phyloP scores from a whole-genome alignment of 2,888 invertebrate species.

The Epirrhoe tristata region DNA sequence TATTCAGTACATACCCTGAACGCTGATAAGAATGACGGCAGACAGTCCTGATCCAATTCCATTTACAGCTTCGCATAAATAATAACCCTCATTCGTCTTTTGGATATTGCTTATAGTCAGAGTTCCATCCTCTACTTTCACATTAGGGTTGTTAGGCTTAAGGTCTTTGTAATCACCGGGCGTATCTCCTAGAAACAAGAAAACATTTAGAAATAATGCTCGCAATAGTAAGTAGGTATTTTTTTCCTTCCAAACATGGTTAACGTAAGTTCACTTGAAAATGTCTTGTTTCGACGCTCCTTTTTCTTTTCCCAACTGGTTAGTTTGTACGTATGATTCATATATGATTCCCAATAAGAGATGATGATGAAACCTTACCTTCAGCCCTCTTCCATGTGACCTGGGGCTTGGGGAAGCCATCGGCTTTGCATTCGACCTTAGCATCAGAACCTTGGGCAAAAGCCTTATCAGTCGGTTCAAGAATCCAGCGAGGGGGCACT shows the following conservation, averaged over 20 bases:
- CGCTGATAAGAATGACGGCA: slow-evolving; percentile 96
- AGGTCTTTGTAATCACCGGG: slow-evolving; percentile 97
- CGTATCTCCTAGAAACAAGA: slow-evolving; percentile 88
- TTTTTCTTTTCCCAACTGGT: not conserved
- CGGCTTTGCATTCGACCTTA: slow-evolving; percentile 97
- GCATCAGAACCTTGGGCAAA: slow-evolving; percentile 98
- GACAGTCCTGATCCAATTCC: slow-evolving; percentile 98
- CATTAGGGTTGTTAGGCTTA: slow-evolving; percentile 95
- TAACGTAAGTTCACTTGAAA: too few species aligned
- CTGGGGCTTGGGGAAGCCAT: slow-evolving; percentile 97
- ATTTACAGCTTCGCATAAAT: slow-evolving; percentile 98
- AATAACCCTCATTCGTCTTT: slow-evolving; percentile 97
- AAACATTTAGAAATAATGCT: slow-evolving; percentile 1
- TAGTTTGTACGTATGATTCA: not conserved
- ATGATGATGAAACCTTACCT: slow-evolving; percentile 83
- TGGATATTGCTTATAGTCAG: slow-evolving; percentile 95
- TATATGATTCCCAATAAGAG: not conserved
- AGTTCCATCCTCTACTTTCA: slow-evolving; percentile 97
- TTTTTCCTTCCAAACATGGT: too few species aligned
- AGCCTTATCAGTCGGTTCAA: slow-evolving; percentile 97
- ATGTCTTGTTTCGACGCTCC: not conserved
- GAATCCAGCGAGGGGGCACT: slow-evolving; percentile 98
- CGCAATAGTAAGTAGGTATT: not conserved
- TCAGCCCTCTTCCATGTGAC: slow-evolving; percentile 98
- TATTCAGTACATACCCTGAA: slow-evolving; percentile 89